Evolutionary conservation across 1,140 invertebrate genomes (phyloP).

Genomic region (Zaprionus kolodkinae): DNA sequence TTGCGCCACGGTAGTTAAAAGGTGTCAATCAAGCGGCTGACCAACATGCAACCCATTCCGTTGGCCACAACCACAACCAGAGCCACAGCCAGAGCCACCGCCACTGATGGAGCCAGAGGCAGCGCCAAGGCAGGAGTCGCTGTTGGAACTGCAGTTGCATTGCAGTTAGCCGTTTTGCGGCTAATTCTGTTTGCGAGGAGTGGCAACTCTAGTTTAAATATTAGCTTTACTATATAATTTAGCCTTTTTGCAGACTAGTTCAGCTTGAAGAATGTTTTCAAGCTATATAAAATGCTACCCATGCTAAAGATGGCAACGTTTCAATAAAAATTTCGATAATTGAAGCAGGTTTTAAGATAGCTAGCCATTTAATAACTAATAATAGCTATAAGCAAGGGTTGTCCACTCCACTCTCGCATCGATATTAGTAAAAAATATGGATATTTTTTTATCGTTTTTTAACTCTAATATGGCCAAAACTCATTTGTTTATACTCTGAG

Average conservation of each 20-base stretch:
- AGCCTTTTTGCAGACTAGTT: background rate
- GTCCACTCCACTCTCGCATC: no score
- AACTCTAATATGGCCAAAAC: no score
- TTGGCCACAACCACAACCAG: constrained; percentile 13
- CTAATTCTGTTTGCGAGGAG: background rate
- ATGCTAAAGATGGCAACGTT: no score
- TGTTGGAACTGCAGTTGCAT: background rate
- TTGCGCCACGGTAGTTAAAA: constrained; percentile 73
- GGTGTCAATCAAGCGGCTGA: constrained; percentile 67
- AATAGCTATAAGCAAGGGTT: no score
- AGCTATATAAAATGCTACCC: no score
- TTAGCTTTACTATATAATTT: background rate
- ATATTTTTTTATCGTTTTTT: no score
- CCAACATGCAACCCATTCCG: constrained; percentile 41
- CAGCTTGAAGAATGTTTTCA: background rate
- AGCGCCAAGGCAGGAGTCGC: background rate
- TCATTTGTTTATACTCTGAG: no score
- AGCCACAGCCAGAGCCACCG: background rate
- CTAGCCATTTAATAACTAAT: background rate
- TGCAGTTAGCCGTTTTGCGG: constrained; percentile 15
- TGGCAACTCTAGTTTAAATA: background rate
- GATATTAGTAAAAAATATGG: no score
- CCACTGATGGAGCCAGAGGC: background rate
- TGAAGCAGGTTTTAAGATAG: background rate
- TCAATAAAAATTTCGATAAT: no score